Evolutionary conservation across 2,888 invertebrate species (phyloP), one percentile per base, ranked within the genome.

Genomic region (Cancer borealis): DNA sequence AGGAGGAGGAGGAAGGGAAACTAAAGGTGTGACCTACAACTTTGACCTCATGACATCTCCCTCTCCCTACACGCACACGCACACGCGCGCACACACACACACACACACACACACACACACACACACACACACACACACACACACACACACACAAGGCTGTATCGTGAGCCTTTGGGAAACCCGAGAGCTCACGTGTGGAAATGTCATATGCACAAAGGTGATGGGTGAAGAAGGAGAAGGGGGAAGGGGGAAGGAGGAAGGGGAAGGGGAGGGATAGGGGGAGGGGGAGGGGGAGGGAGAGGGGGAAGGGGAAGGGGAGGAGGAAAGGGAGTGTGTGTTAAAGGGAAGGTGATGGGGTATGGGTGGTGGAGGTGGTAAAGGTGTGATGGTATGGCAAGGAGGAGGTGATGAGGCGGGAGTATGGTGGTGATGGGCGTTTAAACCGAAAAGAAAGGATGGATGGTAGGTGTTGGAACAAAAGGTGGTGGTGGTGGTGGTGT

Each of bases 101-200:
- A n/a, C n/a, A 45, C 88, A 88, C 88, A 88, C 88, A 88, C 88
- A 88, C 88, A 88, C 88, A 88, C 88, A 88, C 45, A 88, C 88
- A 88, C 88, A 46, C 89, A 89, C 47, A 89, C 89, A 89, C 89
- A 89, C 89, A 89, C 89, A 89, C 47, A 88, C 47, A 49, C 46
- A 49, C n/a, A 79, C 79, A 79, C 79, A 79, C 79, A 79, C 79
- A 79, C 26, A 79, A 12, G 54, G 54, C 2, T 54, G 54, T 17
- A 54, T 54, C 54, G 54, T 54, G 54, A 54, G 14, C 0, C 30
- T 30, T 39, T 10, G 84, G 84, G 84, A 84, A 3, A 84, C 0
- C 46, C 30, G 39, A 14, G 88, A 88, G 39, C 46, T 30, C 14
- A 30, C 8, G 26, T 88, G 47, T 88, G 14, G 5, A 79, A 79